These are phyloP conservation scores for Ia io DNA, from an alignment of 2,113 vertebrate genomes.

Conservation along the genomic window DNA sequence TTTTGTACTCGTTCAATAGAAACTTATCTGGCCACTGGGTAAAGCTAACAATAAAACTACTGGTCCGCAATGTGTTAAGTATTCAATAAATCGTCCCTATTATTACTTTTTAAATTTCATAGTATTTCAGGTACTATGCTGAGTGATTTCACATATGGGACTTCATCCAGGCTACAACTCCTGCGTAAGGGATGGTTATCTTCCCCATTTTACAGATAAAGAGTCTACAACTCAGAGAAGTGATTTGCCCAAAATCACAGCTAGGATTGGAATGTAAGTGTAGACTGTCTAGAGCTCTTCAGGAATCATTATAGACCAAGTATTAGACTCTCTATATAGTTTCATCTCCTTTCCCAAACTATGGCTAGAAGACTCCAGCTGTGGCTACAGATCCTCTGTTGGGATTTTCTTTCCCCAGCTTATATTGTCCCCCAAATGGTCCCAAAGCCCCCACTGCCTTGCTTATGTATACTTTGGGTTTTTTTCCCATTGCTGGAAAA, in stretches of 20 bases:
- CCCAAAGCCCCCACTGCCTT: neutral
- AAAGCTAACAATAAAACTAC: too few relatives aligned
- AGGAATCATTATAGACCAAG: neutral
- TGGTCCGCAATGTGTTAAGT: neutral
- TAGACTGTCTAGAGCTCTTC: neutral
- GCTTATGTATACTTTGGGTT: constrained; percentile 5
- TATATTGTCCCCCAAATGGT: constrained; percentile 3
- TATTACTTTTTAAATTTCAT: neutral
- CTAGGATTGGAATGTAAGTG: neutral
- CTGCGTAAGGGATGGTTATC: neutral
- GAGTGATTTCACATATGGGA: neutral
- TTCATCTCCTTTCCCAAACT: neutral
- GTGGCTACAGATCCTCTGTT: neutral
- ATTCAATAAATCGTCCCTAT: neutral
- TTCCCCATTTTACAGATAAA: neutral
- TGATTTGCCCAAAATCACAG: neutral
- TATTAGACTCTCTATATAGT: neutral
- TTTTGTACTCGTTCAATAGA: too few relatives aligned
- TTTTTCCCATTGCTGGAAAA: neutral
- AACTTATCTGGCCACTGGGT: too few relatives aligned
- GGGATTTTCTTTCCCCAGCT: neutral
- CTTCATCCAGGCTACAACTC: neutral
- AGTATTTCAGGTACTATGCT: neutral
- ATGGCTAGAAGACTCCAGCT: neutral
- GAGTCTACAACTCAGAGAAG: constrained; percentile 3